phyloP scores from a whole-genome alignment of 2,797 vertebrate genomes.

The Pipistrellus nathusii region DNA sequence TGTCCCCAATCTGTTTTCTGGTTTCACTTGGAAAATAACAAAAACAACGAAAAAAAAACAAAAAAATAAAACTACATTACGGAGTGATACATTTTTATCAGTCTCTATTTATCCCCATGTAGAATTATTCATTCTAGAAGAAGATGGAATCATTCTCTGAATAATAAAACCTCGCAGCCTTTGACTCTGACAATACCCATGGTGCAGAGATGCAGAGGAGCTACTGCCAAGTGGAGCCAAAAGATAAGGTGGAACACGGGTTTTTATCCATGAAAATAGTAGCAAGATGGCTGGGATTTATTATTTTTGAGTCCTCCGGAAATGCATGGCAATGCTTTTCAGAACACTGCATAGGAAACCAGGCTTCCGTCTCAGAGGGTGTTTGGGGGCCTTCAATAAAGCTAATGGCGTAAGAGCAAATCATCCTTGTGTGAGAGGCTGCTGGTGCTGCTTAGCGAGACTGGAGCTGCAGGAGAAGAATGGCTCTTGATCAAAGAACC shows the following conservation, averaged over 20 bases:
- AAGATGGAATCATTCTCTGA: conserved; percentile 59
- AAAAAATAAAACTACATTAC: not conserved
- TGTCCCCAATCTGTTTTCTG: conserved; percentile 14
- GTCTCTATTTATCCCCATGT: conserved; percentile 30
- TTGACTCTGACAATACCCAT: conserved; percentile 52
- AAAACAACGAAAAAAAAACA: not conserved
- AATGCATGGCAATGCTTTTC: conserved; percentile 53
- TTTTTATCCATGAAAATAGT: conserved; percentile 64
- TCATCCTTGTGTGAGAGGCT: not conserved
- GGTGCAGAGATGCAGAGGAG: not conserved
- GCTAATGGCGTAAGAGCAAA: not conserved
- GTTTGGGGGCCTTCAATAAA: not conserved
- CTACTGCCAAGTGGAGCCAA: conserved; percentile 11
- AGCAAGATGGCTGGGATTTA: not conserved
- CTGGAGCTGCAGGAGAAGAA: conserved; percentile 11
- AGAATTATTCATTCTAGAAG: conserved; percentile 24
- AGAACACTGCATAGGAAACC: not conserved
- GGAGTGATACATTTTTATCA: conserved; percentile 56
- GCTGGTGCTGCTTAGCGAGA: conserved; percentile 33
- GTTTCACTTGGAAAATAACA: not conserved
- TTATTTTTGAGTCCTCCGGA: conserved; percentile 42
- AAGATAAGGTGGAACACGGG: conserved; percentile 73
- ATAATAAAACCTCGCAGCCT: conserved; percentile 45
- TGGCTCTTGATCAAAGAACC: conserved; percentile 56
- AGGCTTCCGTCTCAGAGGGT: not conserved